Evolutionary conservation across 1,140 invertebrate species (phyloP).

Genomic region (Hirudo medicinalis): DNA sequence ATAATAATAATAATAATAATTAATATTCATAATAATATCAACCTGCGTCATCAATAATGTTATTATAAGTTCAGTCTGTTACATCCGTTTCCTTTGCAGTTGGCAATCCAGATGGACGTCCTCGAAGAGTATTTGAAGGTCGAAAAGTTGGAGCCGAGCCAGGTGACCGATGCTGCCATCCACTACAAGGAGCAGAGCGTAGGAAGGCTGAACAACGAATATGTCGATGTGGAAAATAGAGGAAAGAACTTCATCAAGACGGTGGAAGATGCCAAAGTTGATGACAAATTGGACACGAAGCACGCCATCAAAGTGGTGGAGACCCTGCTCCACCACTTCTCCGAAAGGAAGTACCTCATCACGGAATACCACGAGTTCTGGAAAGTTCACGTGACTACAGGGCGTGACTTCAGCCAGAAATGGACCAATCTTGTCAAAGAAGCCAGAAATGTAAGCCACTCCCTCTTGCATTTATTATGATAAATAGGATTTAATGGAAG

Average conservation of each 20-base stretch:
- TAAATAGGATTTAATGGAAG: not conserved
- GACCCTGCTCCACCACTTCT: slow-evolving; percentile 55
- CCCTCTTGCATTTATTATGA: not conserved
- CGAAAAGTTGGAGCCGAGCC: slow-evolving; percentile 37
- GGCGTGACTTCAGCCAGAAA: slow-evolving; percentile 52
- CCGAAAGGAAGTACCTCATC: slow-evolving; percentile 52
- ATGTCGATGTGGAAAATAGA: slow-evolving; percentile 47
- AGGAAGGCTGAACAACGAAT: slow-evolving; percentile 37
- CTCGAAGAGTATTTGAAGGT: slow-evolving; percentile 48
- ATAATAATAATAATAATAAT: not conserved
- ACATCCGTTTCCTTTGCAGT: slow-evolving; percentile 26
- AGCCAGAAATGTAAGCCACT: slow-evolving; percentile 51
- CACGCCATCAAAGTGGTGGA: slow-evolving; percentile 56
- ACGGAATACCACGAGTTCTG: slow-evolving; percentile 57
- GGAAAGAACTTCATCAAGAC: slow-evolving; percentile 55
- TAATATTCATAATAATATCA: not conserved
- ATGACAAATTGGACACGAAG: slow-evolving; percentile 59
- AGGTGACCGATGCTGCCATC: slow-evolving; percentile 33
- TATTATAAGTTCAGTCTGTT: not conserved
- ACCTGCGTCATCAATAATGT: not conserved
- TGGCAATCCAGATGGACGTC: slow-evolving; percentile 53
- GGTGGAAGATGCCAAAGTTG: slow-evolving; percentile 48
- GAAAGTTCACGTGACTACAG: slow-evolving; percentile 49
- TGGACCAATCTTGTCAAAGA: slow-evolving; percentile 60
- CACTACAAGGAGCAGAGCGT: slow-evolving; percentile 35